Evolutionary conservation across 2,113 vertebrate genomes (phyloP).

Genomic region (Seriola aureovittata): DNA sequence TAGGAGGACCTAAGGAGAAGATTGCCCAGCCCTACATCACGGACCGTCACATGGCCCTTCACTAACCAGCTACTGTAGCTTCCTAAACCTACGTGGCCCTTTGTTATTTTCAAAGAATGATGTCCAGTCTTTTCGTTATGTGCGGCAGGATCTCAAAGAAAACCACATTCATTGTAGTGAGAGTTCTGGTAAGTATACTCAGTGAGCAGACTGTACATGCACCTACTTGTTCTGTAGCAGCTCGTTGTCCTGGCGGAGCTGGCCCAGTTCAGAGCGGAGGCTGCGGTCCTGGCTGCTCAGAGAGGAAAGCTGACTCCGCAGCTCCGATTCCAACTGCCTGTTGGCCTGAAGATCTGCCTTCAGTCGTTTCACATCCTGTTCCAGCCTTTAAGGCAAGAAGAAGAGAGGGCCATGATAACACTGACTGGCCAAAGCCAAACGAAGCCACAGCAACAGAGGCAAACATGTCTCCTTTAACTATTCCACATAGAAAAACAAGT

Average conservation of each 20-base stretch:
- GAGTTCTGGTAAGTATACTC: background rate
- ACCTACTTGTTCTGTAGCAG: slow-evolving; percentile 96
- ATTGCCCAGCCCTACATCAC: too few relatives aligned
- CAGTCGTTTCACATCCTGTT: slow-evolving; percentile 98
- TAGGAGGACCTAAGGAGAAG: too few relatives aligned
- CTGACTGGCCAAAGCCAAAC: too few relatives aligned
- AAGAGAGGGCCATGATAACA: background rate
- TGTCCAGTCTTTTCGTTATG: too few relatives aligned
- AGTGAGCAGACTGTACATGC: background rate
- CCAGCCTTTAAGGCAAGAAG: slow-evolving; percentile 85
- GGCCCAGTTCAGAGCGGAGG: slow-evolving; percentile 92
- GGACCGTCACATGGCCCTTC: too few relatives aligned
- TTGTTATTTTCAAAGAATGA: too few relatives aligned
- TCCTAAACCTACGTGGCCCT: too few relatives aligned
- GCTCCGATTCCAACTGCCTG: slow-evolving; percentile 96
- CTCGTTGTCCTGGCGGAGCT: slow-evolving; percentile 97
- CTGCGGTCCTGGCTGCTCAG: slow-evolving; percentile 92
- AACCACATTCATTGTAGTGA: background rate
- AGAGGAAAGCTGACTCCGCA: slow-evolving; percentile 95
- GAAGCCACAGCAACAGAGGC: background rate
- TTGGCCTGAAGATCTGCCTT: slow-evolving; percentile 98
- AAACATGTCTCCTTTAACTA: background rate
- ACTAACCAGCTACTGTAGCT: too few relatives aligned
- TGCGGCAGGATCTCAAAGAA: background rate
- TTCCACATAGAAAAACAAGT: background rate